These are phyloP conservation scores for Peromyscus californicus DNA, from an alignment of 2,113 vertebrate species.

Conservation along the genomic window DNA sequence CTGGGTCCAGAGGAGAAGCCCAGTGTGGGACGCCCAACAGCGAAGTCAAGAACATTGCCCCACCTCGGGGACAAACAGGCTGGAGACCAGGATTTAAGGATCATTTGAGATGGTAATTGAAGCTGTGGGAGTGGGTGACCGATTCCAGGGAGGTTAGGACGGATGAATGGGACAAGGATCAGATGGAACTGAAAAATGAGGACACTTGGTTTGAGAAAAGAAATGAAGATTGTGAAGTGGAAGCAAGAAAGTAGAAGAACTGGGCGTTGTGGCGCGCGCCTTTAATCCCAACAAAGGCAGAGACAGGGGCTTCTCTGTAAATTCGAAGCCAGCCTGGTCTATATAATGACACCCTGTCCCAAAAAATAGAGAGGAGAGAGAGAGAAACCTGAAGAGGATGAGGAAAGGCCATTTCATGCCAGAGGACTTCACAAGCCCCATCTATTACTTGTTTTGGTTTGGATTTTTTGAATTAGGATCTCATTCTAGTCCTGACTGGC, in stretches of 20 bases:
- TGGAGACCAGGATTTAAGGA: slow-evolving; percentile 30
- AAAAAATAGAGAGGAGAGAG: neutral
- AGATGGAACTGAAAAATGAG: neutral
- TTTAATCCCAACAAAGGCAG: neutral
- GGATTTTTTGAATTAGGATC: neutral
- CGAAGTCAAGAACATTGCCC: neutral
- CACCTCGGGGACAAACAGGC: neutral
- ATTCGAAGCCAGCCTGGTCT: neutral
- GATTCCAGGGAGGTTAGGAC: neutral
- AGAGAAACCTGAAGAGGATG: neutral
- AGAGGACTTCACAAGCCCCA: neutral
- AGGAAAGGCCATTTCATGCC: neutral
- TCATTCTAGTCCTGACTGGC: neutral
- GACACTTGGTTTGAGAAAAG: neutral
- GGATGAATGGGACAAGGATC: neutral
- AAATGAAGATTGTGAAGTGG: neutral
- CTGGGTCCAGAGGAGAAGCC: neutral
- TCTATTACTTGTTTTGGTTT: neutral
- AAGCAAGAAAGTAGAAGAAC: neutral
- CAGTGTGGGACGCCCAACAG: neutral
- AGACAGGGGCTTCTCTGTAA: neutral
- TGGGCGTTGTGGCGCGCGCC: neutral
- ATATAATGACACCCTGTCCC: neutral
- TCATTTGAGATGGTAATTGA: slow-evolving; percentile 10
- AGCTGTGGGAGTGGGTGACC: slow-evolving; percentile 25